These are phyloP conservation scores for Diarsia rubi DNA, from an alignment of 2,888 invertebrate genomes.

Conservation along the genomic window DNA sequence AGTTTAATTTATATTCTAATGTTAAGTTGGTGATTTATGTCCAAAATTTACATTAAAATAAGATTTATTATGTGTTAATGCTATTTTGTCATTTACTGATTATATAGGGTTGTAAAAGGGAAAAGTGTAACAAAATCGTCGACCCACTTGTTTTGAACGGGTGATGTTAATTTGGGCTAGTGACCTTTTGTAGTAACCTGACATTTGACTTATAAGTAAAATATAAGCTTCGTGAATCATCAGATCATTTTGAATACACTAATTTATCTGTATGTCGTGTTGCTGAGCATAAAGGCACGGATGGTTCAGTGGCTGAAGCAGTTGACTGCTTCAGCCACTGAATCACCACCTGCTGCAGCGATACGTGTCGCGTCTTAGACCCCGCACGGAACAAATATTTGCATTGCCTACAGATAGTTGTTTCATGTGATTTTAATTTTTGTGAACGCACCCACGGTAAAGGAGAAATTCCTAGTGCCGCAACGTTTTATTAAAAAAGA, in stretches of 20 bases:
- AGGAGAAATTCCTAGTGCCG: too few relatives aligned
- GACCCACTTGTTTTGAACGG: not conserved
- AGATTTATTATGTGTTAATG: slow-evolving; percentile 58
- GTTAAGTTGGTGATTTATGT: slow-evolving; percentile 50
- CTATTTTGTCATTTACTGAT: slow-evolving; percentile 45
- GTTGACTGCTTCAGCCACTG: too few relatives aligned
- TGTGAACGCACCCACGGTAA: too few relatives aligned
- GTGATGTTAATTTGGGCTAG: not conserved
- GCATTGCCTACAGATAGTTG: too few relatives aligned
- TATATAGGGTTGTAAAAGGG: slow-evolving; percentile 11
- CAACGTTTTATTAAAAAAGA: too few relatives aligned
- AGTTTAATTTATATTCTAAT: slow-evolving; percentile 57
- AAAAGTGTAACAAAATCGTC: not conserved
- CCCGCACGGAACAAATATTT: too few relatives aligned
- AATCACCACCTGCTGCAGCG: too few relatives aligned
- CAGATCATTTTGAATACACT: not conserved
- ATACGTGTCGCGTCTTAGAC: too few relatives aligned
- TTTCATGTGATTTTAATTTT: too few relatives aligned
- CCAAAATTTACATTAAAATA: slow-evolving; percentile 37
- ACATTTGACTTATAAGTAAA: not conserved
- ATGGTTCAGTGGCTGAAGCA: too few relatives aligned
- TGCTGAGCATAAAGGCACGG: too few relatives aligned
- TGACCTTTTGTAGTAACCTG: slow-evolving; percentile 10
- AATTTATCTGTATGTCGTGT: not conserved
- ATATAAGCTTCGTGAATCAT: slow-evolving; percentile 6